Evolutionary conservation across 30 jellyfish, hydroid and myxozoan genomes (phyloP).

Genomic region (Turritopsis dohrnii): DNA sequence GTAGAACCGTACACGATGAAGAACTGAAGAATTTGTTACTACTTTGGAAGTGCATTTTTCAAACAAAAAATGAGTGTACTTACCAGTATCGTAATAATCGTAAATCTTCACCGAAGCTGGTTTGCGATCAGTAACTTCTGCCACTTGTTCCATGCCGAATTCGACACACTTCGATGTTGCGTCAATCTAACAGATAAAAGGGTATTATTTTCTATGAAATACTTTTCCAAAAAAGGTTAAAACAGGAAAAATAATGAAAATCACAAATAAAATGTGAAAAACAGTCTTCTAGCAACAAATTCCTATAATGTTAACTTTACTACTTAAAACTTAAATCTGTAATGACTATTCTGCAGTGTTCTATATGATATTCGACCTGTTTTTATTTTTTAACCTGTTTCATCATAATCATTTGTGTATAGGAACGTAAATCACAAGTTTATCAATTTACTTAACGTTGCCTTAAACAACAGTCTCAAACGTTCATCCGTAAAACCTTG

Average conservation of each 20-base stretch:
- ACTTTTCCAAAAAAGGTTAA: not conserved
- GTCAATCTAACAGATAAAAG: not conserved
- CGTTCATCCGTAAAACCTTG: too few species aligned
- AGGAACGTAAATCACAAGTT: too few species aligned
- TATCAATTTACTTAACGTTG: too few species aligned
- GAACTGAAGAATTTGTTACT: not conserved
- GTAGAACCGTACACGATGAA: not conserved
- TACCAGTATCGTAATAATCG: constrained; percentile 21
- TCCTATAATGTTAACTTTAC: too few species aligned
- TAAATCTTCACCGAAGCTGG: constrained; percentile 11
- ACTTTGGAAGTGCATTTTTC: not conserved
- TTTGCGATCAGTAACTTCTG: constrained; percentile 16
- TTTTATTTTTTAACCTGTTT: not conserved
- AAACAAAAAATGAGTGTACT: not conserved
- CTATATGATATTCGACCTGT: not conserved
- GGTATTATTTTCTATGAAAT: not conserved
- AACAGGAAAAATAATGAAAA: not conserved
- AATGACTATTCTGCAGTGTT: too few species aligned
- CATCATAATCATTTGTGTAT: not conserved
- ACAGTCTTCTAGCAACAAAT: not conserved
- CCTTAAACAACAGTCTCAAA: too few species aligned
- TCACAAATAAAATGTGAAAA: not conserved
- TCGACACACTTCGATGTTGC: constrained; percentile 6
- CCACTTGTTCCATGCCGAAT: constrained; percentile 14
- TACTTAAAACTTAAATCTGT: too few species aligned